These are phyloP conservation scores for Hylomyscus alleni DNA, from an alignment of 2,797 vertebrate species.

Conservation along the genomic window DNA sequence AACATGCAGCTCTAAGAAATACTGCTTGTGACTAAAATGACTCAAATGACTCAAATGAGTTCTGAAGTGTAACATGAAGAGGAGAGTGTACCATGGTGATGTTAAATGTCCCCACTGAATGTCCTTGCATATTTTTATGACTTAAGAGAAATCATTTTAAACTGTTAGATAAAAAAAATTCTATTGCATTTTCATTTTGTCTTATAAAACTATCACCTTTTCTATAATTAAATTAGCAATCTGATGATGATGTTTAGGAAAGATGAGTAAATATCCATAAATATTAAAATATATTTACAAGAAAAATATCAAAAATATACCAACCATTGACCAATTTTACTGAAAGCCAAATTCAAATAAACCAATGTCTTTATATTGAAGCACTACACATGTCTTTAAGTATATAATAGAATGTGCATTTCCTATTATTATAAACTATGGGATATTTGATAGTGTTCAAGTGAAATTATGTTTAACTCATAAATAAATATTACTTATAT, in stretches of 20 bases:
- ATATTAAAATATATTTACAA: neutral
- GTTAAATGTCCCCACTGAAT: neutral
- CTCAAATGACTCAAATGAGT: neutral
- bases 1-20: neutral
- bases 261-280: neutral
- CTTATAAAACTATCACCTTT: neutral
- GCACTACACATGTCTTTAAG: neutral
- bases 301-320: neutral
- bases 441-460: neutral
- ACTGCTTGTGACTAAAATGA: neutral
- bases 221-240: conserved; percentile 1
- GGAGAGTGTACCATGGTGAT: neutral
- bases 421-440: neutral
- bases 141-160: neutral
- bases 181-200: neutral
- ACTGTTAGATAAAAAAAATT: neutral
- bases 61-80: neutral
- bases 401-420: neutral
- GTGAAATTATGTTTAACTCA: neutral
- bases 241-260: neutral
- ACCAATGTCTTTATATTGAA: neutral
- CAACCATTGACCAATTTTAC: neutral
- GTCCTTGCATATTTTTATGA: neutral
- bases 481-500: neutral
- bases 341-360: neutral